These are phyloP conservation scores for Drosophila ohnishii DNA, from an alignment of 1,140 invertebrate species.

Conservation along the genomic window DNA sequence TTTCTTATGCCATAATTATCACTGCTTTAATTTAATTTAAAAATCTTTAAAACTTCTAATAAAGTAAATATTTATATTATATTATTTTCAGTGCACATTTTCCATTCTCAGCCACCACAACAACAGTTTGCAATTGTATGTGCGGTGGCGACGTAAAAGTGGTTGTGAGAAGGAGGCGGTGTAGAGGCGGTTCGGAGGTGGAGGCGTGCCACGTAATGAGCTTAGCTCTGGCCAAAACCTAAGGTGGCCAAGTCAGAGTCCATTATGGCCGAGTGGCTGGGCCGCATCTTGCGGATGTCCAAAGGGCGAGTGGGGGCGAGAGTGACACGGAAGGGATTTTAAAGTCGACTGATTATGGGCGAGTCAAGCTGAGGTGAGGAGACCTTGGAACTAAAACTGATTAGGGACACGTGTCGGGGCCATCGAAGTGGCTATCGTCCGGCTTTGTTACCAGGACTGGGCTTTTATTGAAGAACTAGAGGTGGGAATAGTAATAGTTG, in stretches of 20 bases:
- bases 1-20: neutral
- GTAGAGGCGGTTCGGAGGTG: neutral
- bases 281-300: slow-evolving; percentile 41
- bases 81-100: slow-evolving; percentile 25
- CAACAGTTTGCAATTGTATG: slow-evolving; percentile 63
- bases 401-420: slow-evolving; percentile 25
- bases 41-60: neutral
- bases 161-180: neutral
- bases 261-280: slow-evolving; percentile 43
- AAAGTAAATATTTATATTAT: neutral
- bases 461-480: neutral
- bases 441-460: neutral
- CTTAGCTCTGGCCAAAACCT: slow-evolving; percentile 42
- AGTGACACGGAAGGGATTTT: slow-evolving; percentile 36
- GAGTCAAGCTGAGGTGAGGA: slow-evolving; percentile 8
- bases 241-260: slow-evolving; percentile 48
- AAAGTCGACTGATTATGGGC: slow-evolving; percentile 39
- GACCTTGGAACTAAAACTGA: slow-evolving; percentile 38
- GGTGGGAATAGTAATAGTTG: neutral
- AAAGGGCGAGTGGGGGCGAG: neutral
- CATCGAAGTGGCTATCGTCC: neutral
- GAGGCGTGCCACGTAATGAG: slow-evolving; percentile 55
- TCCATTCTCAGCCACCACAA: slow-evolving; percentile 31
- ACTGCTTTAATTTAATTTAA: neutral
- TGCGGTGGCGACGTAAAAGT: slow-evolving; percentile 30